Base-by-base conservation (phyloP, 2,888 invertebrate species). In the Yponomeuta plumbellus region DNA sequence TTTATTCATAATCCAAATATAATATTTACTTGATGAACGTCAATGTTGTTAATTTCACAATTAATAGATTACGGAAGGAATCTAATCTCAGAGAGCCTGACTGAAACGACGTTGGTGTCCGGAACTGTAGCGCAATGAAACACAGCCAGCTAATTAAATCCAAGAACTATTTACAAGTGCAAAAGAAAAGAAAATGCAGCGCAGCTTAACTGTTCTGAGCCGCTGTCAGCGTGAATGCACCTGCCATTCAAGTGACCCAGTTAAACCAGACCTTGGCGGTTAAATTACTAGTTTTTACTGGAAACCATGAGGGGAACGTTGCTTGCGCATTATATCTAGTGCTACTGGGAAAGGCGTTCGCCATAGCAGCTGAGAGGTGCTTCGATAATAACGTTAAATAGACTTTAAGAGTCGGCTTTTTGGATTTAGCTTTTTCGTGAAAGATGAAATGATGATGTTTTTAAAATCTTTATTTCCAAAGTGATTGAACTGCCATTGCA, bases 181-280 rank as follows among this genome's bases (percentile, higher is more conserved):
- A 52, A 52, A 52, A 52, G 44, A 52, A 52, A 52, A 52, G 44
- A 52, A 52, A 52, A 52, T 52, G 44, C 17, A 52, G 44, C 17
- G 44, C 44, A 17, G 44, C 17, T 52, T 52, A 17, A 52, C 44
- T 13, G 44, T 52, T 52, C 17, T 52, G 44, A 17, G 44, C 44
- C 17, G 44, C 17, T 52, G 44, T 52, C 44, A 17, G 21, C 21
- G 21, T 58, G 22, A 58, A 22, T 58, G 58, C 58, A 58, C 58
- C 58, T 58, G 58, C 22, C 58, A 22, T 58, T 58, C 58, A 58
- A 58, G 58, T 58, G 58, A 58, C 58, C 58, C 22, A 58, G 21
- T 58, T 58, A 22, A 58, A 58, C 58, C 58, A 58, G 57, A 57
- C 17, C 21, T 21, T 21, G 58, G 58, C 58, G 21, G 58, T 58